Evolutionary conservation across 2,797 vertebrate species (phyloP), one percentile per base, ranked within the genome.

Genomic region (Alca torda): DNA sequence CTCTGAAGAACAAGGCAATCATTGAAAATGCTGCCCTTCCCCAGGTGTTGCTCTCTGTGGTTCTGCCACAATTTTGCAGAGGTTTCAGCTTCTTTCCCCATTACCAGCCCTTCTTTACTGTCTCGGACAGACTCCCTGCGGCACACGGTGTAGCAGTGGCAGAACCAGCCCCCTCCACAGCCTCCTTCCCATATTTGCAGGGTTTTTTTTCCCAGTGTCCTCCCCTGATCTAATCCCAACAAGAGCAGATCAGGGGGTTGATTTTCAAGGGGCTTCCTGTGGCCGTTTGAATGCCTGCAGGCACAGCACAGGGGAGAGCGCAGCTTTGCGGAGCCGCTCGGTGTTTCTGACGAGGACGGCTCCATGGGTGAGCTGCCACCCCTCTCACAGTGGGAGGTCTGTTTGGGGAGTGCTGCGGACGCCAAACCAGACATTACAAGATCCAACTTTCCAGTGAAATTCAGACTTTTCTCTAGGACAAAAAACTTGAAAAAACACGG

Each of bases 381-480:
- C 64, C 45, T 94, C 90, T 95, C 96, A 24, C 64, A 3, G 87
- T 96, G 90, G 95, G 97, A 98, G 97, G 96, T 96, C 96, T 92
- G 85, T 87, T 89, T 72, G 76, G 95, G 93, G 89, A 97, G 93
- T 79, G 88, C 43, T 88, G 89, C 11, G 0, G 79, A 84, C 19
- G 95, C 95, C 96, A 97, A 97, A 90, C 95, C 95, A 97, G 96
- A 96, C 95, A 96, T 95, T 93, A 89, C 77, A 88, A 73, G n/a
- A 41, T 97, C 97, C 98, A 98, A 97, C 87, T 98, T 98, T 97
- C 98, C 96, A 98, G 95, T 93, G 92, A 94, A 90, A 95, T 93
- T 94, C 97, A 97, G 97, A 97, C 96, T 97, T 97, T 96, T 94
- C 95, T 97, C 80, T 89, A 84, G 67, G 91, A 97, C 67, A 89